Evolutionary conservation across 2,797 vertebrate genomes (phyloP).

Genomic region (Dendrocincla tyrannina): DNA sequence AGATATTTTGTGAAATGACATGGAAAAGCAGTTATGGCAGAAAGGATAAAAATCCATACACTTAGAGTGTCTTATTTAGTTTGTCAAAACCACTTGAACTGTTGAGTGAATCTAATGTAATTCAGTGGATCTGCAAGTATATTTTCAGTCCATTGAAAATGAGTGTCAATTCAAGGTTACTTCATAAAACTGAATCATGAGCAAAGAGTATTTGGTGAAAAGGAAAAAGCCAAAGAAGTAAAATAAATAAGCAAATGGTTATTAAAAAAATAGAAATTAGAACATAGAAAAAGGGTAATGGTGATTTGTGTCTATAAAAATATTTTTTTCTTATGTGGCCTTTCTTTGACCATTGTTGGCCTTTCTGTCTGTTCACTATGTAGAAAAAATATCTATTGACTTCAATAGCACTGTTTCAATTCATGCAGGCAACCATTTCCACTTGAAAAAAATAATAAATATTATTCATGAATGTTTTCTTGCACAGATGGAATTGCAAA

Average conservation of each 20-base stretch:
- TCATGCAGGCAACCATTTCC: background rate
- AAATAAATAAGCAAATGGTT: background rate
- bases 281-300: background rate
- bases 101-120: constrained; percentile 55
- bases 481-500: background rate
- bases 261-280: background rate
- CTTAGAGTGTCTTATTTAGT: constrained; percentile 52
- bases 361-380: background rate
- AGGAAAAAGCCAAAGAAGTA: background rate
- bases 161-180: constrained; percentile 37
- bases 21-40: constrained; percentile 12
- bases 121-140: constrained; percentile 55
- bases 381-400: background rate
- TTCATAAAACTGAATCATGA: background rate
- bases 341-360: background rate
- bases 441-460: background rate
- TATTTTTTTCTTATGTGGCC: background rate
- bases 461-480: background rate
- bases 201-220: background rate
- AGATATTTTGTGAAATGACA: constrained; percentile 7
- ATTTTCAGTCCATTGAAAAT: constrained; percentile 40
- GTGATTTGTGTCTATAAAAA: background rate
- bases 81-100: constrained; percentile 53
- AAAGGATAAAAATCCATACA: constrained; percentile 31
- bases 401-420: background rate